These are phyloP conservation scores for Mustela nigripes DNA, from an alignment of 2,113 vertebrate genomes.

Conservation along the genomic window DNA sequence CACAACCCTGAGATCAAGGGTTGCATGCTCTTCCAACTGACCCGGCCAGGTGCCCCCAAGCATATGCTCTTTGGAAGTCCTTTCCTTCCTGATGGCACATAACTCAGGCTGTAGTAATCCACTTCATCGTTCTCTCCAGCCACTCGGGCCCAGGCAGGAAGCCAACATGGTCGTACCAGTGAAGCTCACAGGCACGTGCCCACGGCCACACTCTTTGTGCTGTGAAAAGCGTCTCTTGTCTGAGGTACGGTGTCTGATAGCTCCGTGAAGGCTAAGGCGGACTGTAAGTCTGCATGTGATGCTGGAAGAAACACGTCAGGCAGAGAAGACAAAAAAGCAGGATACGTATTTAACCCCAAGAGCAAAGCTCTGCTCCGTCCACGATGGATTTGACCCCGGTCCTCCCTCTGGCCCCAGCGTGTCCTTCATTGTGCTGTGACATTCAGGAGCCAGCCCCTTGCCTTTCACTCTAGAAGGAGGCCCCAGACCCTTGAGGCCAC, in stretches of 20 bases:
- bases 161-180: not conserved
- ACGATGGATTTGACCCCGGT: not conserved
- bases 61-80: not conserved
- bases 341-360: not conserved
- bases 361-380: not conserved
- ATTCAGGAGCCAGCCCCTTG: not conserved
- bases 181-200: not conserved
- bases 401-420: not conserved
- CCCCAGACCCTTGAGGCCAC: not conserved
- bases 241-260: not conserved
- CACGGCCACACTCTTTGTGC: not conserved
- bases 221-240: not conserved
- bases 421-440: not conserved
- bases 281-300: not conserved
- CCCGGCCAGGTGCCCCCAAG: not conserved
- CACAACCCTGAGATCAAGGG: not conserved
- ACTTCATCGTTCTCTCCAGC: not conserved
- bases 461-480: not conserved
- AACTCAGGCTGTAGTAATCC: not conserved
- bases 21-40: not conserved
- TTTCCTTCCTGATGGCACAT: not conserved
- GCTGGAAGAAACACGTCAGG: not conserved
- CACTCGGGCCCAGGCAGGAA: not conserved
- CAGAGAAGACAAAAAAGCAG: not conserved
- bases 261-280: not conserved